A percentile compares a stretch with the other conserved stretches of the same genome.
These are phyloP conservation scores for Acrossocheilus wenchowensis DNA, from an alignment of 2,797 vertebrate genomes.

Conservation along the genomic window DNA sequence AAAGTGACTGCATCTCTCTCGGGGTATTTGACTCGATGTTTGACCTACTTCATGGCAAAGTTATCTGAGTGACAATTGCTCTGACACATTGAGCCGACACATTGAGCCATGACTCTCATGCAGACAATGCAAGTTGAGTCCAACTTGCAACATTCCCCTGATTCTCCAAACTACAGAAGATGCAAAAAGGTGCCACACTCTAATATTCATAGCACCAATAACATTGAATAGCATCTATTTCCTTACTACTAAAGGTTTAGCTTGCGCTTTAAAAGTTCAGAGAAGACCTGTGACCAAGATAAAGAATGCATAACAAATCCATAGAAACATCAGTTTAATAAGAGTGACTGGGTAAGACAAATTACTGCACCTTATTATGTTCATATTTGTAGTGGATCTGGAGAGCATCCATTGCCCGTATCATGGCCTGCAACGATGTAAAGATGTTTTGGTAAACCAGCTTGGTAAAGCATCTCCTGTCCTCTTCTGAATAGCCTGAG, in stretches of 20 bases:
- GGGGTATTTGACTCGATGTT: conserved; percentile 46
- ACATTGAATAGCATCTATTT: not conserved
- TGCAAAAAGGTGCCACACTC: not conserved
- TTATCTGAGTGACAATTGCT: conserved; percentile 1
- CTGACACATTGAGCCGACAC: not conserved
- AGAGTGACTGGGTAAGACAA: not conserved
- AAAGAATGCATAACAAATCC: not conserved
- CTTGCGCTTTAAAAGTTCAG: not conserved
- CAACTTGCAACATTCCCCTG: not conserved
- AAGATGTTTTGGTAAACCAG: conserved; percentile 97
- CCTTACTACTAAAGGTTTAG: not conserved
- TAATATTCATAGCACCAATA: not conserved
- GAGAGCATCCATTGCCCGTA: conserved; percentile 90
- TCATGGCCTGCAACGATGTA: conserved; percentile 95
- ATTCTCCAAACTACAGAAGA: not conserved
- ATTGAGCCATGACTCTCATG: not conserved
- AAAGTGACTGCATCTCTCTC: conserved; percentile 55
- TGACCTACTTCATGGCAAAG: conserved; percentile 66
- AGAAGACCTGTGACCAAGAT: not conserved
- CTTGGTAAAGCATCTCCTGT: conserved; percentile 89
- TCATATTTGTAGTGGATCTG: conserved; percentile 92
- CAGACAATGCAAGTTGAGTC: not conserved
- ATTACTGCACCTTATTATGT: conserved; percentile 85
- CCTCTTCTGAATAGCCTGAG: conserved; percentile 94
- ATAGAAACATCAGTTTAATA: not conserved